phyloP scores from a whole-genome alignment of 2,888 invertebrate genomes.

The Morpho achilles region DNA sequence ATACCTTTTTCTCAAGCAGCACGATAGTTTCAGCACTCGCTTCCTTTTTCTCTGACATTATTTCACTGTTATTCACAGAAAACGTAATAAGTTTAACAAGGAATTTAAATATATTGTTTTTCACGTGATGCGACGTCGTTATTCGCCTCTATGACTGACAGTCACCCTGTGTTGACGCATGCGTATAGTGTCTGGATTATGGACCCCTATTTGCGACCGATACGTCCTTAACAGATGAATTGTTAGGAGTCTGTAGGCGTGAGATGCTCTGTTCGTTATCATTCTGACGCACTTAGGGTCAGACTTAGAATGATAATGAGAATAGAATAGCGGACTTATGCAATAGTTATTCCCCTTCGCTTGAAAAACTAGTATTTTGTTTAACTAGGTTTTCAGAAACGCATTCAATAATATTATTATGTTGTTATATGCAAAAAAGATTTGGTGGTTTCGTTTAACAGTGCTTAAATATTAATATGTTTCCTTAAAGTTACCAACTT shows the following conservation, averaged over 20 bases:
- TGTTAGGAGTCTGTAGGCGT: constrained; percentile 9
- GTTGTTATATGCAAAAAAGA: too few species aligned
- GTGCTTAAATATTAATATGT: too few species aligned
- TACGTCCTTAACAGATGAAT: constrained; percentile 5
- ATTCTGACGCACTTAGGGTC: constrained; percentile 8
- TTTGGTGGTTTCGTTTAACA: too few species aligned
- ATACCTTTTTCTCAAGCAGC: constrained; percentile 64
- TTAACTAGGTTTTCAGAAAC: too few species aligned
- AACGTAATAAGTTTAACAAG: constrained; percentile 10
- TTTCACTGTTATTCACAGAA: constrained; percentile 20
- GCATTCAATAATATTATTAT: too few species aligned
- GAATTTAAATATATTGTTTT: constrained; percentile 11
- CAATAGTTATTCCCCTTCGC: too few species aligned
- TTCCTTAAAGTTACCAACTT: too few species aligned
- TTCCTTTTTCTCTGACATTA: constrained; percentile 48
- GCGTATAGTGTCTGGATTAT: constrained; percentile 13
- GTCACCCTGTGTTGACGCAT: constrained; percentile 24
- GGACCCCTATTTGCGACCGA: constrained; percentile 13
- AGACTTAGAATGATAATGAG: background rate
- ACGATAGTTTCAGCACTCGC: constrained; percentile 57
- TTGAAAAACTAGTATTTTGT: too few species aligned
- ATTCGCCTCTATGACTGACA: constrained; percentile 19
- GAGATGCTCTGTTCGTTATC: constrained; percentile 4
- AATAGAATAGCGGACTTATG: background rate
- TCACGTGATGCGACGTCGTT: constrained; percentile 13